Base-by-base conservation (phyloP, 2,888 invertebrate genomes). In the Pinctada fucata region DNA sequence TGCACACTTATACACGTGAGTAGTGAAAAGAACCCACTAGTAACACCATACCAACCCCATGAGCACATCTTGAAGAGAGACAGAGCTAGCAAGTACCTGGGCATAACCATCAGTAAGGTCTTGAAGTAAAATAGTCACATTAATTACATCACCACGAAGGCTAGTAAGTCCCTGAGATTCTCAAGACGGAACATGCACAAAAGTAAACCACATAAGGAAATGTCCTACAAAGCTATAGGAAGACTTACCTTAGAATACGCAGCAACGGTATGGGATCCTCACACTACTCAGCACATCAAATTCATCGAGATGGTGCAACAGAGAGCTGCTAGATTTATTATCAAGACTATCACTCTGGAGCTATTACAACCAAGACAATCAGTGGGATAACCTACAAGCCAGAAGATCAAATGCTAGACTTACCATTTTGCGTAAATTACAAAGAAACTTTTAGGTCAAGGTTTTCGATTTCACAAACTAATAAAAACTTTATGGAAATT, bases 71-170 rank as follows among this genome's bases (percentile, higher is more conserved):
- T 31, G 47, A 16, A 48, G 64, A 10, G 49, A 58, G 58, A 31
- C 0, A 58, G 58, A 58, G 8, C 8, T 0, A 13, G 58, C 58
- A 58, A 58, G 13, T 58, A 58, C 58, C 58, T 58, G 1, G 58
- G 58, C 1, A 1, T 58, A 1, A 10, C 8, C 67, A 75, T 81
- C 63, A 81, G 58, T 13, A 58, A 58, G 8, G 58, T 1, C 13
- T 13, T 58, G 13, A 10, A 6, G 8, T 58, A 1, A 58, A 10
- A 0, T 13, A 10, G 1, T 6, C 58, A 13, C 8, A 13, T 10
- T 10, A 6, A 1, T 58, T 1, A 10, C 58, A 58, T 13, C 6
- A 6, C 6, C 8, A 58, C 58, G 0, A 58, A 6, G 8, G 58
- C 58, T 13, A 58, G 8, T 10, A 58, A 58, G 13, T 58, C 58